Base-by-base conservation (phyloP, 2,113 vertebrate species). In the Crypturellus undulatus region DNA sequence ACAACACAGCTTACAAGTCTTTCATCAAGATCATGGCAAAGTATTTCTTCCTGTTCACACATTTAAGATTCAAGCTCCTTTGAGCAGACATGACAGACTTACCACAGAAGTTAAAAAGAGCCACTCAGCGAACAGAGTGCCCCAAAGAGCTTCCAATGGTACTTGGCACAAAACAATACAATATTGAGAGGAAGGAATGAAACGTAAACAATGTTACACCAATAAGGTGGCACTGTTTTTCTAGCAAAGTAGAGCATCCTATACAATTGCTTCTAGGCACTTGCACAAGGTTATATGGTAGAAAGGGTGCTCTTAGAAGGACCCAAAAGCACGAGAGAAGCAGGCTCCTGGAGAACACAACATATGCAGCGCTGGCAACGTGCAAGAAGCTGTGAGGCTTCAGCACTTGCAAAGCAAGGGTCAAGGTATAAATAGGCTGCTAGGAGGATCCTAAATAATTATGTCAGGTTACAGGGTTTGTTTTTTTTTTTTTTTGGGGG, bases 261-360 rank as follows among this genome's bases (percentile, higher is more conserved):
- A 19, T 19, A 26, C 36, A 11, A 26, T 9, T 19, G 17, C 18
- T 60, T 32, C 5, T 6, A 25, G 3, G 21, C 9, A 1, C 28
- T 6, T 11, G 34, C 15, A 22, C 30, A 38, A 45, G 25, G 25
- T n/a, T n/a, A 10, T 0, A 15, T 0, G 49, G 12, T 0, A 34
- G 28, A 52, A n/a, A 32, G 28, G 21, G 25, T 0, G 38, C 12
- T 38, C 42, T 17, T 4, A 6, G 21, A 42, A 40, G 56, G 40
- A 2, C 10, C 22, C 34, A 1, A 3, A 58, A 7, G 7, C 1
- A 3, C 0, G 19, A 38, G 71, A 21, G 9, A 24, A 2, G 9
- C 2, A 0, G 7, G 56, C 9, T 21, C 32, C 40, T 0, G 32
- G 4, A 3, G 9, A 28, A n/a, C 54, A 0, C 1, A 1, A 7